A percentile compares a stretch with the other conserved stretches of the same genome.
These are phyloP conservation scores for Romanomermis culicivorax DNA, from an alignment of 2,888 invertebrate genomes.

Conservation along the genomic window DNA sequence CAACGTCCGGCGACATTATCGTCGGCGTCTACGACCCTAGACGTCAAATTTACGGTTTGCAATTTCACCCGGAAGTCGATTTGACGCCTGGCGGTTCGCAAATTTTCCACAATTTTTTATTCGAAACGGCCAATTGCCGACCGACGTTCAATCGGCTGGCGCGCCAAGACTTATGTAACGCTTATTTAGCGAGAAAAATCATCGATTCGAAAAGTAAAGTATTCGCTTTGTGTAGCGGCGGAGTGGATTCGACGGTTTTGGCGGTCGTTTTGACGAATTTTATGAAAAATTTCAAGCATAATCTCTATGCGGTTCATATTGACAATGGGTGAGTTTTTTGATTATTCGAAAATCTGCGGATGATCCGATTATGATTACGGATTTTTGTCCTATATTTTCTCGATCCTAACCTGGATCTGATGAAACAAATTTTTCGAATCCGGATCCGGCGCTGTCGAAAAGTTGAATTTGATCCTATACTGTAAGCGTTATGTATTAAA, in stretches of 20 bases:
- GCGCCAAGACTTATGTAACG: not conserved
- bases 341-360: too few species aligned
- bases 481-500: too few species aligned
- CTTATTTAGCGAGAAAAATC: not conserved
- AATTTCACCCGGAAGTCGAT: slow-evolving; percentile 97
- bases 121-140: slow-evolving; percentile 62
- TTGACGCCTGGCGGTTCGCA: slow-evolving; percentile 60
- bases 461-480: too few species aligned
- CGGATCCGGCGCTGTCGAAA: too few species aligned
- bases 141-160: slow-evolving; percentile 45
- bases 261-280: slow-evolving; percentile 76
- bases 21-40: slow-evolving; percentile 50
- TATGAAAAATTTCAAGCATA: not conserved
- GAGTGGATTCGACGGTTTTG: slow-evolving; percentile 98
- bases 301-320: slow-evolving; percentile 58
- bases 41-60: slow-evolving; percentile 72
- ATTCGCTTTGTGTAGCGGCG: slow-evolving; percentile 71
- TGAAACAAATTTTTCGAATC: too few species aligned
- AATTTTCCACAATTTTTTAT: slow-evolving; percentile 83
- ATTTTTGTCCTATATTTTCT: too few species aligned
- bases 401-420: too few species aligned
- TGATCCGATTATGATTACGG: too few species aligned
- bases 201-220: not conserved
- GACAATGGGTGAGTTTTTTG: too few species aligned
- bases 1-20: slow-evolving; percentile 35